Evolutionary conservation across 2,113 vertebrate genomes (phyloP), one percentile per base, ranked within the genome.

Genomic region (Rostratula benghalensis): DNA sequence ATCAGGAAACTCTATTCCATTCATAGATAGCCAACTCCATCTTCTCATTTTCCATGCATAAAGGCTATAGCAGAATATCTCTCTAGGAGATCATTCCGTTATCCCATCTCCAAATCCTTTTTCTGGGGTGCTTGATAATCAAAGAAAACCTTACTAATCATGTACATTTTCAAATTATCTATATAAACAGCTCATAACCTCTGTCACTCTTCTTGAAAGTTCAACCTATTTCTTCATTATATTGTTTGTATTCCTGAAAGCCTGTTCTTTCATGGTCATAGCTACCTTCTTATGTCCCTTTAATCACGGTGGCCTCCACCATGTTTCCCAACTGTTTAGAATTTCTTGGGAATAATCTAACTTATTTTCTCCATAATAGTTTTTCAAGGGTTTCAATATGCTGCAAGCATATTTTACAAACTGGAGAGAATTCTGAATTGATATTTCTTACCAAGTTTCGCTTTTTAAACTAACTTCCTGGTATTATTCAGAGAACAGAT

Each of bases 381-480:
- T 86, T 94, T 89, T 74, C 37, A 83, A 90, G 64, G 45, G 69
- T 71, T 83, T 94, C 64, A 68, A 67, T 83, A n/a, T 77, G 57
- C 46, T 88, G 60, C 60, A 74, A 74, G 83, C 21, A 11, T 53
- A 89, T 90, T 90, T 77, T 61, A 75, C 37, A 51, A 93, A 88
- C 13, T 35, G 19, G 19, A 51, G 68, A 71, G 30, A 22, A 43
- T 90, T 92, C 83, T 80, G 83, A 81, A 80, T 70, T 1, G 90
- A 11, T 59, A 64, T 83, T 88, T 87, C 79, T 90, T 41, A 74
- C 18, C 0, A 3, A 56, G 17, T 63, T 91, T 80, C 63, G 90
- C 69, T 93, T 92, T 93, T 93, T 79, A 89, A 91, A 84, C 45
- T 76, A 67, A 87, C 61, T 83, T 89, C 51, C 63, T 83, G 48